Evolutionary conservation across 2,113 vertebrate species (phyloP).

Genomic region (Arvicanthis niloticus): DNA sequence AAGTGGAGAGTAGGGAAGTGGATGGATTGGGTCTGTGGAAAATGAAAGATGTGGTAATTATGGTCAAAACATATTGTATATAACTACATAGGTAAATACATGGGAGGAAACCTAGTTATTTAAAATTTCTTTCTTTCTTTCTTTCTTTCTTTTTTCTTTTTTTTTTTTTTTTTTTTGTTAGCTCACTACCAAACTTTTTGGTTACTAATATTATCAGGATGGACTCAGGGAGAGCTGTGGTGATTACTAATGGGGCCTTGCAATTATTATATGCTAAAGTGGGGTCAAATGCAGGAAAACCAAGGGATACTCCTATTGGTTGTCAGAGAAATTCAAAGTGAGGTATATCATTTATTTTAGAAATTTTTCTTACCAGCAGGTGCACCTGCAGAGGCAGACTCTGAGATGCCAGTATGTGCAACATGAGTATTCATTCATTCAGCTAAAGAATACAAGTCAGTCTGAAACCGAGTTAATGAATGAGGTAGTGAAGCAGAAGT

Average conservation of each 20-base stretch:
- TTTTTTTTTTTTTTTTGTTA: background rate
- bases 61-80: background rate
- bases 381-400: accelerated
- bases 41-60: background rate
- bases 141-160: background rate
- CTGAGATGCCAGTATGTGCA: background rate
- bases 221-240: background rate
- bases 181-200: background rate
- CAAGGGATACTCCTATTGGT: background rate
- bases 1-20: background rate
- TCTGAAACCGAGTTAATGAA: background rate
- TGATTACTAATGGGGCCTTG: background rate
- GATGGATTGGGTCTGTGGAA: background rate
- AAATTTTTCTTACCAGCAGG: background rate
- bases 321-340: background rate
- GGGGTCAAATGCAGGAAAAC: background rate
- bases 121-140: no score
- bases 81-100: background rate
- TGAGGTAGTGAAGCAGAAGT: background rate
- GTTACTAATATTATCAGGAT: background rate
- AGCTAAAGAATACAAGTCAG: background rate
- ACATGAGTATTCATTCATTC: background rate
- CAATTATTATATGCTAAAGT: background rate
- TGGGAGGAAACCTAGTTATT: background rate
- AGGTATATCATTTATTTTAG: background rate